Evolutionary conservation across 2,888 invertebrate genomes (phyloP).

Genomic region (Drosophila kokeensis): DNA sequence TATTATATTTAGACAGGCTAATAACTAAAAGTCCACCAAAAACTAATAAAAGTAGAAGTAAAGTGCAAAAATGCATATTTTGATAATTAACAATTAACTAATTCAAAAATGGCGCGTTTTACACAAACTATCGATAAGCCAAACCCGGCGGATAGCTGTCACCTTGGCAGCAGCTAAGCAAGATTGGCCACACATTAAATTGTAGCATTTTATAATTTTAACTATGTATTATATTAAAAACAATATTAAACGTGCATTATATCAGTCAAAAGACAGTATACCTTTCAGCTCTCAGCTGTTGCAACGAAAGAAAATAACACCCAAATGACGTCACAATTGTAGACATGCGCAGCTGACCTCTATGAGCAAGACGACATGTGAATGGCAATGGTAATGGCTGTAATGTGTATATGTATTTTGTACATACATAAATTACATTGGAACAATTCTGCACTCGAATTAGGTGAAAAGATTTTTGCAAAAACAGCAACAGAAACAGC

Average conservation of each 20-base stretch:
- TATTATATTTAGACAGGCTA: not conserved
- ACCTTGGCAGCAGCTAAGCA: not conserved
- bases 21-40: not conserved
- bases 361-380: not conserved
- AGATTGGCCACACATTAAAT: not conserved
- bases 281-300: not conserved
- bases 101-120: not conserved
- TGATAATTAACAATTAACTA: not conserved
- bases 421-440: conserved; percentile 15
- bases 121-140: not conserved
- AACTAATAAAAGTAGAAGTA: not conserved
- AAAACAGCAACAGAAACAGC: not conserved
- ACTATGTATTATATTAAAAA: not conserved
- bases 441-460: conserved; percentile 2
- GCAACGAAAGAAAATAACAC: not conserved
- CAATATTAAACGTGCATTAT: not conserved
- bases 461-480: conserved; percentile 12
- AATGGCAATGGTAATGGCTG: conserved; percentile 19
- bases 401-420: conserved; percentile 6
- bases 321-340: conserved; percentile 16
- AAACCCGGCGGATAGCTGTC: not conserved
- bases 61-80: not conserved
- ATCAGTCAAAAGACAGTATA: not conserved
- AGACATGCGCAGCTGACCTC: conserved; percentile 24
- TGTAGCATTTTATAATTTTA: not conserved